Evolutionary conservation across 2,113 vertebrate species (phyloP), one percentile per base, ranked within the genome.

Genomic region (Oceanites oceanicus): DNA sequence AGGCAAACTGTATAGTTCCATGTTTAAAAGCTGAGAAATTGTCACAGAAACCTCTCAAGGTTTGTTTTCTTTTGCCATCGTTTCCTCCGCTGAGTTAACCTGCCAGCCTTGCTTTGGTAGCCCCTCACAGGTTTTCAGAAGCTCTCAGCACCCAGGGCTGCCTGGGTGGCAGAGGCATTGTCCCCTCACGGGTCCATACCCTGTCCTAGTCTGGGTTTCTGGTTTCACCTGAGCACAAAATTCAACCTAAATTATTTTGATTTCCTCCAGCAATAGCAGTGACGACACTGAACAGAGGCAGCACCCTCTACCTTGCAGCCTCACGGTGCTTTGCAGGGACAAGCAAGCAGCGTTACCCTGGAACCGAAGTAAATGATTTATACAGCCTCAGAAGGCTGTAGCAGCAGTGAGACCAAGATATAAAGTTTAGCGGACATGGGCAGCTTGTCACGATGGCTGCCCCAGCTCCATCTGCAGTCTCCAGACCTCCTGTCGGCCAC

Each of bases 171-270:
- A 52, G 3, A 29, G 59, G 16, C 72, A 38, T 32, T 3, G 1
- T 34, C 71, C 10, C 0, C 0, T 59, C n/a, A 10, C 0, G 0
- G 21, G 30, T 73, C 49, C 29, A 2, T 56, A 29, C 15, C 16
- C 32, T 63, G 13, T 53, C 52, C 74, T 56, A 6, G 9, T 40
- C 30, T 63, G 34, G 26, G 9, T 29, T 81, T 81, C 45, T 86
- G 9, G 9, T 89, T 87, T 56, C 0, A 40, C 10, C 40, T 12
- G 40, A 66, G 73, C 20, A 14, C 40, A 61, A 72, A 45, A 49
- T 52, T 86, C 25, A 65, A 5, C 11, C 7, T 27, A 40, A 67
- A 30, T 17, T 2, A 29, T 56, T 94, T 72, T 63, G 6, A 20
- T 79, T 94, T 79, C 55, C 29, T 61, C 27, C 26, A 65, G 26